Base-by-base conservation (phyloP, 2,888 invertebrate genomes). In the Cotesia congregata region DNA sequence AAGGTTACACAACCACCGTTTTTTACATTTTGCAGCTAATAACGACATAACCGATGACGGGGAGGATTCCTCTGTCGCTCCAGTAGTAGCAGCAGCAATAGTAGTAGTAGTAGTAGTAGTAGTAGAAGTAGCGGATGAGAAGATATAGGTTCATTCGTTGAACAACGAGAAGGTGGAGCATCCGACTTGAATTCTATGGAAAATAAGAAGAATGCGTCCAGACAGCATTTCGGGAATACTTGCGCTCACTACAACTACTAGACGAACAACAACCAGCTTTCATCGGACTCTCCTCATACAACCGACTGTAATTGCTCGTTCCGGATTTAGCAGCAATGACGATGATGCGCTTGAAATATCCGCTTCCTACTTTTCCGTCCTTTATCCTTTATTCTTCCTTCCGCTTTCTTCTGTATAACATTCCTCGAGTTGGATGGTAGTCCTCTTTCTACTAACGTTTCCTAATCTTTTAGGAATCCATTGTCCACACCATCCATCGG, bases 1-100 rank as follows among this genome's bases (percentile, higher is more conserved):
- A 83, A 85, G 85, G 84, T 83, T 83, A 80, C 50, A 50, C 7
- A 7, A 4, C 12, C 4, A 81, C 77, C 82, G 80, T 77, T 81
- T 79, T 70, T 30, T 59, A 59, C 50, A 7, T 50, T 12, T 7
- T 50, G 12, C 50, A 12, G 40, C 62, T 72, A 72, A 72, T 72
- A 72, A 71, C 61, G 59, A 40, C 38, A 38, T 30, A 12, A 30
- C 30, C 12, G 38, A n/a, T 12, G 6, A 12, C 62, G 62, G n/a
- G 2, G 60, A 59, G 60, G 60, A 59, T 9, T 9, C 9, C 60
- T 61, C 73, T 77, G 75, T 12, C 60, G 6, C 9, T 9, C n/a
- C 9, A 60, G 71, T 38, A 71, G 39, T 50, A 50, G 50, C 7
- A 50, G 50, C 12, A 50, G 12, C 6, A 50, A 7, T 50, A 50